Conservation (phyloP, 1,140 invertebrate species). For the Drosophila equinoxialis region DNA sequence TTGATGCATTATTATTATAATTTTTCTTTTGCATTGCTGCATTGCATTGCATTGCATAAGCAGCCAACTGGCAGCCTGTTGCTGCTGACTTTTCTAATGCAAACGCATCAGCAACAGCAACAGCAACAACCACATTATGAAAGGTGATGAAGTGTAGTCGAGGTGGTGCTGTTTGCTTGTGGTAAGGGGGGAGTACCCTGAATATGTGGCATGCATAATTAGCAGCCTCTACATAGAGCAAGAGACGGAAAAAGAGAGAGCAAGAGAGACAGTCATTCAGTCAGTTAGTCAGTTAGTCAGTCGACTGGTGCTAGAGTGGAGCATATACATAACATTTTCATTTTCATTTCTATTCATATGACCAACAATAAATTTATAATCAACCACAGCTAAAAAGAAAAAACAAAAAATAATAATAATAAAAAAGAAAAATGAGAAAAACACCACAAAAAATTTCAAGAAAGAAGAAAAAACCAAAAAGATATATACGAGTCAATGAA, state of each 20-base stretch:
- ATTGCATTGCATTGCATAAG: constrained; percentile 60
- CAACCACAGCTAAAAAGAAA: constrained; percentile 31
- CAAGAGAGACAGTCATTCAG: neutral
- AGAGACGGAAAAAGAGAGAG: constrained; percentile 2
- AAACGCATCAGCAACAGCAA: constrained; percentile 35
- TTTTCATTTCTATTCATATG: constrained; percentile 75
- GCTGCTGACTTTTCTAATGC: constrained; percentile 62
- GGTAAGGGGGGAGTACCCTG: constrained; percentile 17
- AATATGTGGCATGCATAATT: constrained; percentile 79
- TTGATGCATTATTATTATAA: constrained; percentile 71
- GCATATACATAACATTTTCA: constrained; percentile 46
- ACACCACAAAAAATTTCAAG: neutral
- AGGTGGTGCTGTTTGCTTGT: too few species aligned
- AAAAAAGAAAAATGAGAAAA: neutral
- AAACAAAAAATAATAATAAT: neutral
- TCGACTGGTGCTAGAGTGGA: neutral
- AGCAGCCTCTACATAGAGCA: constrained; percentile 45
- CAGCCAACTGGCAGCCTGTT: constrained; percentile 60
- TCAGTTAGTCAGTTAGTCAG: constrained; percentile 3
- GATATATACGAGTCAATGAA: neutral
- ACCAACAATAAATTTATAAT: constrained; percentile 77
- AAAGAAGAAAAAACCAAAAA: neutral
- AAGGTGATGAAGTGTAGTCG: constrained; percentile 3
- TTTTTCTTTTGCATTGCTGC: constrained; percentile 43
- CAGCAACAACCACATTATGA: constrained; percentile 6